Evolutionary conservation across 1,140 invertebrate species (phyloP).

Genomic region (Coelopa frigida): DNA sequence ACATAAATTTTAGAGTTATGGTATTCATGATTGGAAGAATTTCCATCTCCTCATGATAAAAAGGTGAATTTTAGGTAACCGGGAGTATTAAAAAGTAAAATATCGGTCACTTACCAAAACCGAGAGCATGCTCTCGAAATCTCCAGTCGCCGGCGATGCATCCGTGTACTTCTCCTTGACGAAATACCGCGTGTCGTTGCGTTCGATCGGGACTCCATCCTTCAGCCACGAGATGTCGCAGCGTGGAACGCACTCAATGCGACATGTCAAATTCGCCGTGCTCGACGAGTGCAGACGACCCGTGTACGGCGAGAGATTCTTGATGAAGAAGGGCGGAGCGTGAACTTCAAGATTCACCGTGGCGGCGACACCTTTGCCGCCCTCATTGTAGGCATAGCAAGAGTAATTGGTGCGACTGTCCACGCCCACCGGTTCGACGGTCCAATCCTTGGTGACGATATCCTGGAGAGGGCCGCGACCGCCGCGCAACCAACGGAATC

Average conservation of each 20-base stretch:
- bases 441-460: conserved; percentile 64
- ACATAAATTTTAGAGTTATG: too few species aligned
- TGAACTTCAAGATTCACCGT: conserved; percentile 68
- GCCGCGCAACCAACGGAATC: conserved; percentile 73
- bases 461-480: conserved; percentile 59
- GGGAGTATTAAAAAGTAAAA: too few species aligned
- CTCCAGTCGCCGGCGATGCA: conserved; percentile 65
- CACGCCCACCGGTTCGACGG: conserved; percentile 70
- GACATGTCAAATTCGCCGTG: conserved; percentile 73
- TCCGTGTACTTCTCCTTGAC: conserved; percentile 57
- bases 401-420: conserved; percentile 80
- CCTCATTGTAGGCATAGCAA: conserved; percentile 74
- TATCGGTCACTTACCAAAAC: conserved; percentile 62
- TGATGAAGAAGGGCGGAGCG: conserved; percentile 81
- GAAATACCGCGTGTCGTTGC: conserved; percentile 58
- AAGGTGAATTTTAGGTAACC: background rate
- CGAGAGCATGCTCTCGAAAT: conserved; percentile 80
- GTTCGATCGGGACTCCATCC: conserved; percentile 59
- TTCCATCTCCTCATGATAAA: too few species aligned
- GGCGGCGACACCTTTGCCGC: conserved; percentile 67
- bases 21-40: too few species aligned
- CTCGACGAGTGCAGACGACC: conserved; percentile 59
- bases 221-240: conserved; percentile 80
- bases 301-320: conserved; percentile 68
- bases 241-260: conserved; percentile 79